Evolutionary conservation across 2,888 invertebrate species (phyloP).

Genomic region (Microplitis deprimator): DNA sequence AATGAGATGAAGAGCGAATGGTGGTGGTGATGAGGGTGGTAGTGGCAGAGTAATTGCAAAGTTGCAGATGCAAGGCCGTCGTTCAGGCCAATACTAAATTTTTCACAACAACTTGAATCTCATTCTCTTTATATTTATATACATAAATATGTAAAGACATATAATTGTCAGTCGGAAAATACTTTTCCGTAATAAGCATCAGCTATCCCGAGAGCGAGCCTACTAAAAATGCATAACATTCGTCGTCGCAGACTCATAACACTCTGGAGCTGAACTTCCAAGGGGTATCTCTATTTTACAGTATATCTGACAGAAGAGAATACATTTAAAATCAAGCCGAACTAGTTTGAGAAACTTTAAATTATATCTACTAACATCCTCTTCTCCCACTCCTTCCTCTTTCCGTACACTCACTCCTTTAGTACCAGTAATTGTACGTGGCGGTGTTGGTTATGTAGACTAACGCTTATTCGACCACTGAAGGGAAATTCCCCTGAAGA

Average conservation of each 20-base stretch:
- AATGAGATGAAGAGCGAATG: background rate
- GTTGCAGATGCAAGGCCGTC: slow-evolving; percentile 5
- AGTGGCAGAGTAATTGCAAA: slow-evolving; percentile 15
- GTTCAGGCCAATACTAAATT: slow-evolving; percentile 34
- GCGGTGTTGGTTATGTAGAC: slow-evolving; percentile 16
- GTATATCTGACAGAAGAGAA: slow-evolving; percentile 60
- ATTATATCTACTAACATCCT: slow-evolving; percentile 61
- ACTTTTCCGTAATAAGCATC: slow-evolving; percentile 26
- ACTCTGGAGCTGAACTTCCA: slow-evolving; percentile 21
- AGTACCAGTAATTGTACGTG: slow-evolving; percentile 24
- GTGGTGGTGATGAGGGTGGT: background rate
- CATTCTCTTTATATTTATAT: too few relatives aligned
- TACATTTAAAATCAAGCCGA: slow-evolving; percentile 64
- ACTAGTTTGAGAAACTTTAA: slow-evolving; percentile 66
- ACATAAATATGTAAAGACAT: background rate
- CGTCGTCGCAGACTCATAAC: slow-evolving; percentile 1
- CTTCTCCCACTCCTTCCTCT: slow-evolving; percentile 31
- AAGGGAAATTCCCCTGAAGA: slow-evolving; percentile 49
- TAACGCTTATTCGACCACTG: slow-evolving; percentile 34
- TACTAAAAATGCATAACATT: slow-evolving; percentile 38
- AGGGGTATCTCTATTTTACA: slow-evolving; percentile 42
- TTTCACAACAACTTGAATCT: slow-evolving; percentile 7
- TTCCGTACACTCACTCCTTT: slow-evolving; percentile 27
- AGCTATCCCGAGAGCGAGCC: slow-evolving; percentile 15
- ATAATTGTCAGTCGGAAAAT: slow-evolving; percentile 11